These are phyloP conservation scores for Sebastes umbrosus DNA, from an alignment of 2,797 vertebrate species.

Conservation along the genomic window DNA sequence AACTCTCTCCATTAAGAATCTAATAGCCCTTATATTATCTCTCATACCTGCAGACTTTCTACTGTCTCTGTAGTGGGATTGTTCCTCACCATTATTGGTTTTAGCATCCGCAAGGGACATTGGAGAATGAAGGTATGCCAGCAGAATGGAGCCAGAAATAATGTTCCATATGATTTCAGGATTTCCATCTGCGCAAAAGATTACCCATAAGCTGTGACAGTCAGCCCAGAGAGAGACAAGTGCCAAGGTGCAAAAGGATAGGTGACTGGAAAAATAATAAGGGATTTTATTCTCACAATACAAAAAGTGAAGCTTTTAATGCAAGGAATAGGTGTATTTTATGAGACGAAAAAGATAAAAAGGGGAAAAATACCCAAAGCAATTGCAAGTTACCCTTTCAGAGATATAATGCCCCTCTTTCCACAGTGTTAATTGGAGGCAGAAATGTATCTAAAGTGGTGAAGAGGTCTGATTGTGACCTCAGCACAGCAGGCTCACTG, in stretches of 20 bases:
- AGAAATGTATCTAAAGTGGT: slow-evolving; percentile 43
- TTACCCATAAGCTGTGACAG: slow-evolving; percentile 69
- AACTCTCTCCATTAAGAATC: background rate
- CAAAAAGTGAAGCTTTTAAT: slow-evolving; percentile 18
- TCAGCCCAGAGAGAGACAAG: slow-evolving; percentile 46
- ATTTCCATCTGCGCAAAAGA: slow-evolving; percentile 81
- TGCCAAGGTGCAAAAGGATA: slow-evolving; percentile 42
- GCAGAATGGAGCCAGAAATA: slow-evolving; percentile 65
- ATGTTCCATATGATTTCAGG: slow-evolving; percentile 78
- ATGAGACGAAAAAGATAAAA: slow-evolving; percentile 15
- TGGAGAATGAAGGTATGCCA: slow-evolving; percentile 41
- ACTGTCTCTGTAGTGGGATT: background rate
- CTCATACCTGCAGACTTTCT: background rate
- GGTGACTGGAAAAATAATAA: slow-evolving; percentile 72
- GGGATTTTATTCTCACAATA: slow-evolving; percentile 26
- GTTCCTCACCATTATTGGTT: slow-evolving; percentile 39
- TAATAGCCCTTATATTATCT: background rate
- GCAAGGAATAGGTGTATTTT: slow-evolving; percentile 49
- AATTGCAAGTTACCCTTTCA: slow-evolving; percentile 66
- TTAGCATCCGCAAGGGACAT: slow-evolving; percentile 39
- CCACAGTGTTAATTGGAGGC: slow-evolving; percentile 34
- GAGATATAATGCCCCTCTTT: slow-evolving; percentile 63
- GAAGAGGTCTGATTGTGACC: slow-evolving; percentile 50
- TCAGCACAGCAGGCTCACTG: slow-evolving; percentile 32
- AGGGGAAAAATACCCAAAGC: slow-evolving; percentile 16